Evolutionary conservation across 2,113 vertebrate species (phyloP).

Genomic region (Podiceps cristatus): DNA sequence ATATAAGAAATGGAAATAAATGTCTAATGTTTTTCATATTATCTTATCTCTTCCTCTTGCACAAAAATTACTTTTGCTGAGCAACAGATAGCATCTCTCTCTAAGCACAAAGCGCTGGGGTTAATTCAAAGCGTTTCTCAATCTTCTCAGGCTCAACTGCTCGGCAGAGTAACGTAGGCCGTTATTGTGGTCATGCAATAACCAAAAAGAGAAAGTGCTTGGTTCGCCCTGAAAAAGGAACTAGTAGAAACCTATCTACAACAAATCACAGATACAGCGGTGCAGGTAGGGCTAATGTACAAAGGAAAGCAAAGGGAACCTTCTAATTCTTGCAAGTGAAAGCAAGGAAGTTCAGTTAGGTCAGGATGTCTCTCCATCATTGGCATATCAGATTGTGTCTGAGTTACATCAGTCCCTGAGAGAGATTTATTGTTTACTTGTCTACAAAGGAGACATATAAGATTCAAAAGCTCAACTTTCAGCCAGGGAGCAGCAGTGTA

Average conservation of each 20-base stretch:
- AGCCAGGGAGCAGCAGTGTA: rapidly evolving
- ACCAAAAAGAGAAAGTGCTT: conserved; percentile 58
- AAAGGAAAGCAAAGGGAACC: neutral
- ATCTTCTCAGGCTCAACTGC: conserved; percentile 70
- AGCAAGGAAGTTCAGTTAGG: neutral
- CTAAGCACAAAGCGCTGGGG: neutral
- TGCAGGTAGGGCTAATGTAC: neutral
- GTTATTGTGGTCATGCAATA: conserved; percentile 84
- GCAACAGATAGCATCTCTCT: conserved; percentile 45
- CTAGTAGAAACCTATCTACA: neutral
- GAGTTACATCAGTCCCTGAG: neutral
- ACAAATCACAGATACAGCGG: neutral
- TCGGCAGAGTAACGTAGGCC: conserved; percentile 65
- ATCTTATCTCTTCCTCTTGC: conserved; percentile 50
- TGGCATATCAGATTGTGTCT: neutral
- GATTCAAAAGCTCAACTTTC: neutral
- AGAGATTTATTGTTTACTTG: neutral
- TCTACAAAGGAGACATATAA: neutral
- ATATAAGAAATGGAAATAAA: neutral
- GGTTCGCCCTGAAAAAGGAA: neutral
- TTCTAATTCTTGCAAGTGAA: neutral
- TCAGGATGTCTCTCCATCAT: neutral
- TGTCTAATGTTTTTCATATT: neutral
- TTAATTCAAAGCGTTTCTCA: neutral
- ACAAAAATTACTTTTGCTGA: conserved; percentile 28